These are phyloP conservation scores for Tachypleus tridentatus DNA, from an alignment of 1,140 invertebrate genomes.

Conservation along the genomic window DNA sequence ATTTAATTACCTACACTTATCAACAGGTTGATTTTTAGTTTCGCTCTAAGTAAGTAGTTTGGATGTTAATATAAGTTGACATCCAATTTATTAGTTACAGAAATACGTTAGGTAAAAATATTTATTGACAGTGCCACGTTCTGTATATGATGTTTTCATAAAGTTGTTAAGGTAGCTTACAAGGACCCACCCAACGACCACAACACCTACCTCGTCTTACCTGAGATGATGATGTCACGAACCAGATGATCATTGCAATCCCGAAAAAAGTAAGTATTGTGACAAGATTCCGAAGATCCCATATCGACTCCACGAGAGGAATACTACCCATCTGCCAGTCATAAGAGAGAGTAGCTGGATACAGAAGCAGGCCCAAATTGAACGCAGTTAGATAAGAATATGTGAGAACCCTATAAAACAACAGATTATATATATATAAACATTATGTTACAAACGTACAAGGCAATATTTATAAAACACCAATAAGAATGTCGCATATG, in stretches of 20 bases:
- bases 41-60: too few relatives aligned
- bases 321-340: slow-evolving; percentile 48
- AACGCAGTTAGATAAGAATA: slow-evolving; percentile 42
- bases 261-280: slow-evolving; percentile 18
- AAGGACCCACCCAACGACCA: neutral
- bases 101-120: too few relatives aligned
- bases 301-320: slow-evolving; percentile 34
- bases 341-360: slow-evolving; percentile 39
- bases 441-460: too few relatives aligned
- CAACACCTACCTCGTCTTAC: slow-evolving; percentile 21
- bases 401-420: slow-evolving; percentile 33
- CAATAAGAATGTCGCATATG: too few relatives aligned
- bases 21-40: too few relatives aligned
- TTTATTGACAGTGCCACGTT: too few relatives aligned
- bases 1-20: too few relatives aligned
- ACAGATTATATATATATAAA: neutral
- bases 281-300: slow-evolving; percentile 36
- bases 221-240: slow-evolving; percentile 10
- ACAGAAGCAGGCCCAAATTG: slow-evolving; percentile 40
- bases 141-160: too few relatives aligned
- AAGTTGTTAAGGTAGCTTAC: too few relatives aligned
- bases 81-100: too few relatives aligned
- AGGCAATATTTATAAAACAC: too few relatives aligned
- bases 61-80: too few relatives aligned
- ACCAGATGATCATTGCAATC: slow-evolving; percentile 6